Evolutionary conservation across 2,113 vertebrate species (phyloP).

Genomic region (Cinclus mexicanus): DNA sequence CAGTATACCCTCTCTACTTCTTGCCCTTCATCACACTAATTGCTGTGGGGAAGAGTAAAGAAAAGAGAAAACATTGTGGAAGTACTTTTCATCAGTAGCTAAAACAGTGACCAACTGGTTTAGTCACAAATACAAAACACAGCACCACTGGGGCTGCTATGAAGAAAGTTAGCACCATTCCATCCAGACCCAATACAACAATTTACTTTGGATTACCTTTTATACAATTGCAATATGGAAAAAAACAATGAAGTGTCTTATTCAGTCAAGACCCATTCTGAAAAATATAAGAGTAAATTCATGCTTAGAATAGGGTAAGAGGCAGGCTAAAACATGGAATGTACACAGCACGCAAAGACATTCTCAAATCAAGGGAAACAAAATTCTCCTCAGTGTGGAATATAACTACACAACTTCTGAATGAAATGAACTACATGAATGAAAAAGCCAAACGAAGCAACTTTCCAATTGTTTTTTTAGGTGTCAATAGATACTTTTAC

Average conservation of each 20-base stretch:
- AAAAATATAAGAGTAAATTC: background rate
- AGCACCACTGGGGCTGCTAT: background rate
- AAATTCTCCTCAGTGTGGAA: background rate
- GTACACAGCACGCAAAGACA: background rate
- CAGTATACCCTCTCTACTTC: background rate
- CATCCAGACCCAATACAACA: background rate
- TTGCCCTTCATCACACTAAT: background rate
- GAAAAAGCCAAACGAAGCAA: background rate
- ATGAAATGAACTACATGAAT: background rate
- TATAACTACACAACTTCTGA: background rate
- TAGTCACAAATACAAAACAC: background rate
- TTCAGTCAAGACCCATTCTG: background rate
- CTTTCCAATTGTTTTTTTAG: background rate
- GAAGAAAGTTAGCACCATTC: background rate
- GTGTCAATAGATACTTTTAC: background rate
- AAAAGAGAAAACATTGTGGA: background rate
- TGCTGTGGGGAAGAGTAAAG: fast-evolving
- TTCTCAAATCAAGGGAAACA: background rate
- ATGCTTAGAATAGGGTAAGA: background rate
- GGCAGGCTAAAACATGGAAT: background rate
- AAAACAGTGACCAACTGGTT: background rate
- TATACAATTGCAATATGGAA: background rate
- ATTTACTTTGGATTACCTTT: background rate
- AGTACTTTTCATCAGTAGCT: background rate
- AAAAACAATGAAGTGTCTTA: background rate